Base-by-base conservation (phyloP, 35 echinoderm and acorn worm genomes). In the Ptychodera flava region DNA sequence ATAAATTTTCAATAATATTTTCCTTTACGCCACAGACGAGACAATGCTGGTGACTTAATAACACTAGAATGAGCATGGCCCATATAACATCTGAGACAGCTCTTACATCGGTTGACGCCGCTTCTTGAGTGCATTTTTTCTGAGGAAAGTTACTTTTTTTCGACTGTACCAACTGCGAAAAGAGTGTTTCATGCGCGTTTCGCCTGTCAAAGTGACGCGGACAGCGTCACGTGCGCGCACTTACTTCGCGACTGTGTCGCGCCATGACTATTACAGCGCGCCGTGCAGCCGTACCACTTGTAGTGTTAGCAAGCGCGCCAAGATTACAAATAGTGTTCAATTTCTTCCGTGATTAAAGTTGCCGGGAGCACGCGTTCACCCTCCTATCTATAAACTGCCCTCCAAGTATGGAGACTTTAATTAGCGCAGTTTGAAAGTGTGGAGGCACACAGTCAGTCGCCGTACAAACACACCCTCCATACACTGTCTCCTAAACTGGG, bases 1-100 rank as follows among this genome's bases (percentile, higher is more conserved):
- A 64, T 64, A 64, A 64, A 64, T 64, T 64, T 64, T 64, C 45
- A 64, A 64, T 64, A 64, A 64, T 64, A 64, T 64, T 64, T 64
- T 64, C 45, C 45, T 64, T 64, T 64, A n/a, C 22, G 22, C 22
- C 22, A 22, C 22, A 64, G 6, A 64, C 22, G 45, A 22, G 22
- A 64, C 45, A 64, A 64, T 12, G 45, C 6, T 22, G 22, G 45
- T 22, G 22, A 64, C 6, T 64, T 64, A 64, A 22, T 64, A 64
- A 64, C 45, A 64, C 45, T 12, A 12, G 45, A 64, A 64, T 22
- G 45, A 22, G 22, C 45, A 64, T 64, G 22, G 45, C 22, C 6
- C 45, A n/a, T n/a, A 6, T 22, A 64, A 64, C 45, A 64, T 64
- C 45, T 64, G 45, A 64, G 45, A 64, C 45, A 12, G 45, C 45